Conservation (phyloP, 2,113 vertebrate species). For the Cichladusa arquata region DNA sequence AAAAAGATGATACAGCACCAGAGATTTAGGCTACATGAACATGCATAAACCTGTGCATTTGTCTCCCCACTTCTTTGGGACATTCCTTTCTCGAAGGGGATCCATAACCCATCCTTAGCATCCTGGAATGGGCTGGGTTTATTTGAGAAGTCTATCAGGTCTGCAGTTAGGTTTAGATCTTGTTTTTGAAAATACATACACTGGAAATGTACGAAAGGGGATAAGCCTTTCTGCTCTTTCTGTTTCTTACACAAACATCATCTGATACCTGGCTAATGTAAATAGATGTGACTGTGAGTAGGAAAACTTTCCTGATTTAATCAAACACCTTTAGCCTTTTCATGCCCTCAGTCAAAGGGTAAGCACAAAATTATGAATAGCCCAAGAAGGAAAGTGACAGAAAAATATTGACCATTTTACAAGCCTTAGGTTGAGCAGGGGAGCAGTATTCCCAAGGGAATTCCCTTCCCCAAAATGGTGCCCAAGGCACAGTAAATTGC, state of each 20-base stretch:
- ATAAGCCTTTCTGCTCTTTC: background rate
- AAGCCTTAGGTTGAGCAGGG: background rate
- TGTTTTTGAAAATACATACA: background rate
- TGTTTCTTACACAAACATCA: background rate
- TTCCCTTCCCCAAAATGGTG: background rate
- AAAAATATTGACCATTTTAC: slow-evolving; percentile 1
- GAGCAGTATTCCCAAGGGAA: background rate
- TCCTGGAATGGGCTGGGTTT: background rate
- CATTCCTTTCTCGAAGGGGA: background rate
- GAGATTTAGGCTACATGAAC: background rate
- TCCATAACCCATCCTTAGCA: background rate
- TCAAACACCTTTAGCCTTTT: background rate
- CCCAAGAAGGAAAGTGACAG: background rate
- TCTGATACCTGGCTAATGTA: background rate
- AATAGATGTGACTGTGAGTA: background rate
- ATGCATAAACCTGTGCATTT: background rate
- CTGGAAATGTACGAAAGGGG: background rate
- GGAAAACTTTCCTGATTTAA: slow-evolving; percentile 44
- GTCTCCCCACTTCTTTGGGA: background rate
- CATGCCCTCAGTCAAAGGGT: slow-evolving; percentile 2
- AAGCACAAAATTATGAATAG: slow-evolving; percentile 39
- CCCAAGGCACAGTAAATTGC: background rate
- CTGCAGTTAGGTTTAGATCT: background rate
- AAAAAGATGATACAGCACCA: background rate
- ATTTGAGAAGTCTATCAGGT: background rate